A percentile compares a stretch with the other conserved stretches of the same genome.
Conservation (phyloP, 2,888 invertebrate genomes). For the Coelogynopora nodosa region DNA sequence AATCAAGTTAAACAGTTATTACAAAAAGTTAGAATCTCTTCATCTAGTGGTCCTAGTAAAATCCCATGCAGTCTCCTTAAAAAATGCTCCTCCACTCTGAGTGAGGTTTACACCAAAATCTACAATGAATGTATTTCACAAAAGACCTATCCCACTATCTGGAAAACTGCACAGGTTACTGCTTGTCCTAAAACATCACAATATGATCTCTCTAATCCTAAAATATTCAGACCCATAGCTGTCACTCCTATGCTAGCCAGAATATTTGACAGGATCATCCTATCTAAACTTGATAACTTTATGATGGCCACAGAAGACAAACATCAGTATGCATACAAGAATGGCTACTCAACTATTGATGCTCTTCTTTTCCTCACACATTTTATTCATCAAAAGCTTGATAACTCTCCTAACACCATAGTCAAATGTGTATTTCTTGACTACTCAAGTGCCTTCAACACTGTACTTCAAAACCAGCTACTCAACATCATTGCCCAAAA, state of each 20-base stretch:
- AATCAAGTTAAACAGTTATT: conserved; percentile 31
- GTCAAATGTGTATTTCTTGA: conserved; percentile 18
- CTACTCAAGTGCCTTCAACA: conserved; percentile 9
- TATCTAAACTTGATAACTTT: background rate
- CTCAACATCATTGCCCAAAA: conserved; percentile 21
- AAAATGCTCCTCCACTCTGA: background rate
- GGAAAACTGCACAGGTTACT: conserved; percentile 15
- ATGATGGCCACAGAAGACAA: conserved; percentile 1
- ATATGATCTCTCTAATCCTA: background rate
- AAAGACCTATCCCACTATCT: background rate
- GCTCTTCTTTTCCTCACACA: conserved; percentile 1
- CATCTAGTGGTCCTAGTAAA: conserved; percentile 31
- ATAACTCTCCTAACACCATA: background rate
- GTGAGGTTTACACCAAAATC: conserved; percentile 9
- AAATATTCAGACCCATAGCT: conserved; percentile 2
- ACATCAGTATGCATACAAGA: conserved; percentile 8
- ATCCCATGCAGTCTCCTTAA: conserved; percentile 7
- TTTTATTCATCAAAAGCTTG: background rate
- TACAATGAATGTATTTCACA: conserved; percentile 11
- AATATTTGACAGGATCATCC: background rate
- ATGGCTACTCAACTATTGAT: conserved; percentile 8
- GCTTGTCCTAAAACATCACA: background rate
- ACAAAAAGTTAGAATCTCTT: conserved; percentile 31
- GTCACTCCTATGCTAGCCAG: conserved; percentile 7
- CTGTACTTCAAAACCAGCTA: conserved; percentile 8